Evolutionary conservation across 2,888 invertebrate genomes (phyloP), one percentile per base, ranked within the genome.

Genomic region (Flexamia atlantica): DNA sequence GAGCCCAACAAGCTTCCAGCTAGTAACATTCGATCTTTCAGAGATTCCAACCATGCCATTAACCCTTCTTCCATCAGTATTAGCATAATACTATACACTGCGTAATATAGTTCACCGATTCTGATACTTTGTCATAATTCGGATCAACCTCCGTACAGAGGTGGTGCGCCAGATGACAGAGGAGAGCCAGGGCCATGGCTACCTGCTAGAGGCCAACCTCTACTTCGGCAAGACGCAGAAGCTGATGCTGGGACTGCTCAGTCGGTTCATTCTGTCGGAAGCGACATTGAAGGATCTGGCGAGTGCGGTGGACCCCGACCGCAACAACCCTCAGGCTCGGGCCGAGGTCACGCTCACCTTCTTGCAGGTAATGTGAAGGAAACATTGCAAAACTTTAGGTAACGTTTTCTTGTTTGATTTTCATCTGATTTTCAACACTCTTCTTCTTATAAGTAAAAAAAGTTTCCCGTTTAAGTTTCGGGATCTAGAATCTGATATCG

Each of bases 241-340:
- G 86, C 91, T 96, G 57, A 94, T 96, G 94, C 90, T 97, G 83
- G 93, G 94, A 0, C 91, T 97, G 80, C 91, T 97, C 85, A 93
- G 95, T 3, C 92, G 95, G 85, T 97, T 97, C 89, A 90, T 92
- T 9, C 88, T 93, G 0, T 90, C 91, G 85, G 91, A 91, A 86
- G 88, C 86, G 40, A 72, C 86, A 5, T 81, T 87, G 20, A 85
- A 85, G 68, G 87, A 86, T 32, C 81, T 87, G 25, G 85, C 84
- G 36, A 85, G 85, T 68, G 85, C 86, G 42, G 86, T 81, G 17
- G 84, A 85, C 60, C 74, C 79, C 2, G 81, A 83, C 32, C 68
- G 74, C 46, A 81, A 68, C 23, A 83, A 86, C 50, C 82, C 85
- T 14, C 76, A 82, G 68, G 81, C 53, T 4, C 85, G 84, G 60